Base-by-base conservation (phyloP, 2,888 invertebrate genomes). In the Anodontia alba region DNA sequence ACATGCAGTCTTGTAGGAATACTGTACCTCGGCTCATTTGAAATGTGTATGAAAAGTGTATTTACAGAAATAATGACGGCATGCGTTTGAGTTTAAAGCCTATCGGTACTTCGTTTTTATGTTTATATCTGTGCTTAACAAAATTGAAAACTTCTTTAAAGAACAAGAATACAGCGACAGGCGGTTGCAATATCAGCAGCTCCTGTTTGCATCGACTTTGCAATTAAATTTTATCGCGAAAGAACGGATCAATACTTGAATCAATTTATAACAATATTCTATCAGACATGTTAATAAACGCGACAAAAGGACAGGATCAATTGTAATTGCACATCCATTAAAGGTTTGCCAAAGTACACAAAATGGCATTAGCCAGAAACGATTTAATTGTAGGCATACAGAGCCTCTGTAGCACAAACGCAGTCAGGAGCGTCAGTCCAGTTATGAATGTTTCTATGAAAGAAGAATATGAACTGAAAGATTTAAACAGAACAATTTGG, bases 391-490 rank as follows among this genome's bases (percentile, higher is more conserved):
- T 69, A 1, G 78, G 78, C 23, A 36, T 78, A 8, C 54, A 73
- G 12, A 62, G 62, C 46, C 69, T 43, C 7, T 26, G 23, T 46
- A 49, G 62, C n/a, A 57, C 15, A n/a, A 69, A 76, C 8, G 70
- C 42, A 31, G 62, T 26, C 23, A 36, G 76, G 38, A 71, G 73
- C 33, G 31, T 81, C 29, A 81, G 84, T 71, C 84, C 84, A 12
- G 69, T 81, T 3, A 67, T 76, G 12, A 73, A 73, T 2, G 23
- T 46, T 5, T 69, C 73, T 36, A 73, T 54, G 1, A 51, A 73
- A 10, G 82, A 78, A 12, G 36, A 43, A 38, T 76, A 80, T 20
- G 84, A 84, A 71, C 67, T 84, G 46, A 66, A 73, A 7, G 78
- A 84, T 23, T 72, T 80, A 20, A 5, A 38, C 12, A 8, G 7